These are phyloP conservation scores for Chalcis sispes DNA, from an alignment of 2,888 invertebrate species.

Conservation along the genomic window DNA sequence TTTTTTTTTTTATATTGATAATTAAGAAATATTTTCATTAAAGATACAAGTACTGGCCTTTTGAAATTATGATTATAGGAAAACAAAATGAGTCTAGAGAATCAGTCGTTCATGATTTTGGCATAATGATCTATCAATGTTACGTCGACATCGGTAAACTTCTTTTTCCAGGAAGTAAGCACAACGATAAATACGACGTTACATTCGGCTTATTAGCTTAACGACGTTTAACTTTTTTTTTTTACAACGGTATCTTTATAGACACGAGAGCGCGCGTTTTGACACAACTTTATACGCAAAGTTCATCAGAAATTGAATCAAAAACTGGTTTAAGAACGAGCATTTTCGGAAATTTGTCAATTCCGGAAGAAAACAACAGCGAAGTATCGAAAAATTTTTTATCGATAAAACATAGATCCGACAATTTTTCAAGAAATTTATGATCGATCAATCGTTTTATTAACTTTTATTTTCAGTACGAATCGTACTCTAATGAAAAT, in stretches of 20 bases:
- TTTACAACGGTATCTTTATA: constrained; percentile 47
- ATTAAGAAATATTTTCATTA: background rate
- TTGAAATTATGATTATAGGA: constrained; percentile 61
- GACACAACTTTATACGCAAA: constrained; percentile 62
- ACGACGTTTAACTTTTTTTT: no score
- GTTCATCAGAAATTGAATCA: constrained; percentile 58
- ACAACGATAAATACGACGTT: no score
- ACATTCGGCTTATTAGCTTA: no score
- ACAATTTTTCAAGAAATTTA: background rate
- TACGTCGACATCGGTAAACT: constrained; percentile 66
- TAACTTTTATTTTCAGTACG: background rate
- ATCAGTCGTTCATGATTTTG: background rate
- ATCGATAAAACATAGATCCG: background rate
- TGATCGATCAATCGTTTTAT: background rate
- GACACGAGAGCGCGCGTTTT: constrained; percentile 62
- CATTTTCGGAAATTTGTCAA: constrained; percentile 55
- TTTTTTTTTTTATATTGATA: background rate
- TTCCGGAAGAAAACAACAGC: background rate
- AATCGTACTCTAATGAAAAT: background rate
- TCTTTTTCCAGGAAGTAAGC: constrained; percentile 68
- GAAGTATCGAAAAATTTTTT: no score
- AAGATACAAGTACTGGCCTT: constrained; percentile 68
- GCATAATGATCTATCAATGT: constrained; percentile 55
- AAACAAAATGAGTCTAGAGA: constrained; percentile 11
- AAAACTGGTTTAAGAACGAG: constrained; percentile 61